Base-by-base conservation (phyloP, 1,140 invertebrate species). In the Brachionus rubens region DNA sequence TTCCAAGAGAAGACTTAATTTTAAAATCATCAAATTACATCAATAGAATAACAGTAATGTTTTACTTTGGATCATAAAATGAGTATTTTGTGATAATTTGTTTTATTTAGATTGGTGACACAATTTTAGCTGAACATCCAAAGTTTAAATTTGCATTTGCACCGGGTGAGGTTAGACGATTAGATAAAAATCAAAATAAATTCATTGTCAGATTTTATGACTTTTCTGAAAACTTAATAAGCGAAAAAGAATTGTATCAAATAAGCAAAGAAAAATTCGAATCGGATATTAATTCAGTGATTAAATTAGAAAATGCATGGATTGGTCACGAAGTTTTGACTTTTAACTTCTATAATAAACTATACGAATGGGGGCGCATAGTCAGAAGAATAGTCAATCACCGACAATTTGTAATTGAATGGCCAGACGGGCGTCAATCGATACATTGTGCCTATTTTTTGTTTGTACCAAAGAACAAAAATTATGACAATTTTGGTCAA, bases 371-470 rank as follows among this genome's bases (percentile, higher is more conserved):
- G 72, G 81, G 81, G 81, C 28, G 16, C 2, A 70, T 79, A 14
- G 77, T n/a, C 7, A 19, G 76, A 12, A 50, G 79, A 21, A 46
- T 80, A 41, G 65, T 77, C 14, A 78, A 79, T 52, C 76, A 79
- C 3, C 59, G 77, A 2, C 52, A 77, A 26, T 82, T 78, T 48
- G 56, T 75, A 14, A 67, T 82, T 14, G 77, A 79, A 24, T 82
- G 79, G 80, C 62, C 78, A n/a, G 78, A 80, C 43, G 78, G 78
- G 6, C 41, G 77, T 0, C 48, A 67, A 33, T 47, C 76, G 16
- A 76, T 76, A 30, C 81, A 82, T 75, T 68, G 76, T 30, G 77
- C 68, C 7, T 76, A 78, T 41, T 79, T 79, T 54, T 80, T 82
- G 33, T 82, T 82, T 78, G 30, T 65, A 7, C 14, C 33, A 4